Conservation (phyloP, 2,797 vertebrate genomes). For the Coluber constrictor region DNA sequence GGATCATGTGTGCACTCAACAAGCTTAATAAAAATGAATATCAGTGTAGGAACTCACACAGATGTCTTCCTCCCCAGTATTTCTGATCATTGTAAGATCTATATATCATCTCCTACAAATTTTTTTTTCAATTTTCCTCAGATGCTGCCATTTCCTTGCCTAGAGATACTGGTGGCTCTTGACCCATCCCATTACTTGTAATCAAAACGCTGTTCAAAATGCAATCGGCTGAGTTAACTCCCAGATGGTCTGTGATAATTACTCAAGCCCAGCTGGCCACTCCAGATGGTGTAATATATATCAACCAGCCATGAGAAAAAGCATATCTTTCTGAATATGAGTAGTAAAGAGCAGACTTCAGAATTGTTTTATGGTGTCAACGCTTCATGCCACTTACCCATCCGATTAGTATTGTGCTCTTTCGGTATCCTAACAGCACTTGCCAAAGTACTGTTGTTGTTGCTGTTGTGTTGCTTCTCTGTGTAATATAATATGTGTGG, state of each 20-base stretch:
- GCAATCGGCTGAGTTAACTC: slow-evolving; percentile 17
- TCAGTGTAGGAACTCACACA: background rate
- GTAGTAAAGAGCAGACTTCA: background rate
- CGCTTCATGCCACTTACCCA: background rate
- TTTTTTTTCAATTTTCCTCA: background rate
- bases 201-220: slow-evolving; percentile 25
- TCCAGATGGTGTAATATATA: slow-evolving; percentile 27
- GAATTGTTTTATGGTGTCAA: background rate
- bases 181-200: background rate
- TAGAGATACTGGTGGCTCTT: background rate
- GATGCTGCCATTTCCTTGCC: background rate
- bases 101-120: background rate
- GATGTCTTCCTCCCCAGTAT: background rate
- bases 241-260: slow-evolving; percentile 24
- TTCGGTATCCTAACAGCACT: background rate
- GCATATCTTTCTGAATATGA: background rate
- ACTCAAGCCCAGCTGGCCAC: slow-evolving; percentile 13
- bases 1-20: background rate
- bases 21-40: background rate
- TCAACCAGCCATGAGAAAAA: slow-evolving; percentile 14
- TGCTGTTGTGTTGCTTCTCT: too few relatives aligned
- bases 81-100: background rate
- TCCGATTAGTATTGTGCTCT: background rate
- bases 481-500: too few relatives aligned
- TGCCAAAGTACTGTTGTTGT: background rate